Base-by-base conservation (phyloP, 2,888 invertebrate species). In the Synanthedon tipuliformis region DNA sequence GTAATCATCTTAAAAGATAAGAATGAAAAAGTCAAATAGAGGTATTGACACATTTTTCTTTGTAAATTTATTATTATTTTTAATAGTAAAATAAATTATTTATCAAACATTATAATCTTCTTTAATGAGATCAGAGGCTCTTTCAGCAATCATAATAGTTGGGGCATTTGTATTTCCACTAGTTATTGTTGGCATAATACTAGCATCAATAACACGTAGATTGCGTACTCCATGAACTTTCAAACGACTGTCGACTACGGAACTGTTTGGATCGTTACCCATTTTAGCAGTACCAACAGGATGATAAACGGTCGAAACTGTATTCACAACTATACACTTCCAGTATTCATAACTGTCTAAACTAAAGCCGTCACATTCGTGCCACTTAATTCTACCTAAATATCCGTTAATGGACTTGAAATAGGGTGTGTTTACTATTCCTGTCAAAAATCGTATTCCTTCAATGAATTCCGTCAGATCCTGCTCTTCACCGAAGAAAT, bases 111-210 rank as follows among this genome's bases (percentile, higher is more conserved):
- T 34, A 16, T 66, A 56, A 52, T 66, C 68, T 62, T 90, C 84
- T 69, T 92, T 93, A 51, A 94, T 90, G 75, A 94, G 86, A 69
- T 94, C 93, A 0, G 92, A 89, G 0, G 89, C 93, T 65, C 93
- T 92, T 68, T 95, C 95, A 0, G 90, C 95, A 50, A 95, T 93
- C 94, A 95, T 95, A 12, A 93, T 91, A 0, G 89, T 88, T 0
- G 94, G 92, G 0, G 91, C 94, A 68, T 94, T 94, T 0, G 93
- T 94, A 69, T 95, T 95, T 0, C 92, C 93, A 65, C 93, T 94
- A 0, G 92, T 88, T 51, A 93, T 89, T 3, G 73, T 85, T 0
- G 94, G 95, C 94, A 95, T 95, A 49, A 95, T 89, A 53, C 94
- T 93, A 0, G 93, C 94, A 69, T 94, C 94, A 0, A 90, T 89